phyloP scores from a whole-genome alignment of 2,797 vertebrate species.

The Sebastes kiyomatsui region DNA sequence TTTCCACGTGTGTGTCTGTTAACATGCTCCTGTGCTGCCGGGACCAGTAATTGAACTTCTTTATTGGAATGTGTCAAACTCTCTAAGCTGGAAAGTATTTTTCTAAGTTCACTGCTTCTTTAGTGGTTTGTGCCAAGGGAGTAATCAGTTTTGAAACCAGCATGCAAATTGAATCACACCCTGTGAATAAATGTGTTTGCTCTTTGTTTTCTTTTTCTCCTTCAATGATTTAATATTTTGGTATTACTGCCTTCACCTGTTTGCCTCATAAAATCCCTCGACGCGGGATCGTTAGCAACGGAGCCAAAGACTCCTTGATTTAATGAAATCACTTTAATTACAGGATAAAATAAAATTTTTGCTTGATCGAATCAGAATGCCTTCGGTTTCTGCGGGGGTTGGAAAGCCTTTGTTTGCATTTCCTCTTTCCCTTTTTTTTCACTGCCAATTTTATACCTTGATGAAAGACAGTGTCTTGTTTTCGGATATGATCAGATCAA shows the following conservation, averaged over 20 bases:
- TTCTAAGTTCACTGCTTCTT: slow-evolving; percentile 63
- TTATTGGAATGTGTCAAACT: slow-evolving; percentile 61
- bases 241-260: slow-evolving; percentile 62
- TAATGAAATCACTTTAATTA: slow-evolving; percentile 73
- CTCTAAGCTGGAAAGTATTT: slow-evolving; percentile 63
- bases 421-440: slow-evolving; percentile 34
- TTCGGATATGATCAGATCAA: slow-evolving; percentile 9
- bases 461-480: slow-evolving; percentile 21
- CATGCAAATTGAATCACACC: slow-evolving; percentile 74
- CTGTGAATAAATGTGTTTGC: slow-evolving; percentile 71
- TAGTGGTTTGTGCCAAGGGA: slow-evolving; percentile 59
- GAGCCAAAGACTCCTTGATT: slow-evolving; percentile 61
- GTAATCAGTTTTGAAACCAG: slow-evolving; percentile 70
- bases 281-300: slow-evolving; percentile 46
- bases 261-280: slow-evolving; percentile 54
- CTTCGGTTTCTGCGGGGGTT: slow-evolving; percentile 41
- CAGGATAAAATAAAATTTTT: slow-evolving; percentile 49
- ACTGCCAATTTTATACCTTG: not conserved
- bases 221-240: slow-evolving; percentile 73
- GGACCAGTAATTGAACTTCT: slow-evolving; percentile 51
- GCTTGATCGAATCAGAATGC: slow-evolving; percentile 65
- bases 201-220: slow-evolving; percentile 57
- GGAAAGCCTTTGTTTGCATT: slow-evolving; percentile 58
- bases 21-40: not conserved
- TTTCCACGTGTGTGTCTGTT: not conserved